These are phyloP conservation scores for Chloroceryle inda DNA, from an alignment of 2,797 vertebrate species.

Conservation along the genomic window DNA sequence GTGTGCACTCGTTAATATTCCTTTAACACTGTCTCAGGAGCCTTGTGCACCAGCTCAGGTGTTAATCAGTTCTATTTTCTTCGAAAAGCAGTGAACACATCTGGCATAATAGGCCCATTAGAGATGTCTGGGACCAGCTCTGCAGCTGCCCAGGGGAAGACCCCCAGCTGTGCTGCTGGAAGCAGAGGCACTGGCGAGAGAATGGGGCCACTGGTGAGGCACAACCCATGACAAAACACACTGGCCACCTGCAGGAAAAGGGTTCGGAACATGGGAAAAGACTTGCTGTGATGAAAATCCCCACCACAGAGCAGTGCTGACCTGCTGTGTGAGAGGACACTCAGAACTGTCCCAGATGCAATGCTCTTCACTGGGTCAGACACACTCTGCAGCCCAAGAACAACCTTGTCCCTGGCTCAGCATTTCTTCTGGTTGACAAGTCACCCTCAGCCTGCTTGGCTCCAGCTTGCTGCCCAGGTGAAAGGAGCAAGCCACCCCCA, in stretches of 20 bases:
- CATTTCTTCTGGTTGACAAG: conserved; percentile 1
- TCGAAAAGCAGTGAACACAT: conserved; percentile 72
- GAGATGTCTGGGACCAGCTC: conserved; percentile 53
- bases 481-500: background rate
- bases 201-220: background rate
- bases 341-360: background rate
- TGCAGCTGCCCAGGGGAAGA: conserved; percentile 47
- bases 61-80: conserved; percentile 80
- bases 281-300: background rate
- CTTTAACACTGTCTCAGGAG: conserved; percentile 30
- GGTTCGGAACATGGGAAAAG: background rate
- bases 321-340: background rate
- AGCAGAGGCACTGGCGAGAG: conserved; percentile 7
- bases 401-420: background rate
- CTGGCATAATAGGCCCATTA: conserved; percentile 60
- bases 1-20: conserved; percentile 66
- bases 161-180: conserved; percentile 17
- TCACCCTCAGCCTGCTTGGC: background rate
- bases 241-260: background rate
- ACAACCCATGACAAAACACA: background rate
- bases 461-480: background rate
- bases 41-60: conserved; percentile 71
- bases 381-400: background rate
- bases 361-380: background rate
- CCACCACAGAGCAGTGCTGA: background rate